Base-by-base conservation (phyloP, 2,888 invertebrate genomes). In the Melieria picta region DNA sequence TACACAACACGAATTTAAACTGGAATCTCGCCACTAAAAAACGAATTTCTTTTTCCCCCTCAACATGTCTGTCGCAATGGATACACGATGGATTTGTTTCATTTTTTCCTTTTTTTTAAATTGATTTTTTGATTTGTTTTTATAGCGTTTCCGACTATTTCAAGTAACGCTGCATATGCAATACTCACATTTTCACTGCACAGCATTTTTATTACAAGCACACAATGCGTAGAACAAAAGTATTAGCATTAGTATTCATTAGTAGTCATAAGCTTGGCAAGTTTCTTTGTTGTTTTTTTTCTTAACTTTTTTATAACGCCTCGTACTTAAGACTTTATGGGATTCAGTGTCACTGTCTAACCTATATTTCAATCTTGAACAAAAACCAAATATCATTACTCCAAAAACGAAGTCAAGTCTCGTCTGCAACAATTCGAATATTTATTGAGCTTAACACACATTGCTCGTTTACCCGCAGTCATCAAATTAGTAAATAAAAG, bases 131-230 rank as follows among this genome's bases (percentile, higher is more conserved):
- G 1, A 2, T 30, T 72, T 65, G 65, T 60, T 56, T 71, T 76
- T 69, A 62, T 72, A 85, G 85, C 80, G 85, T 85, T 68, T 84
- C 85, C 67, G 85, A 85, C 79, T 85, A 85, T 81, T 85, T 85
- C 79, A 85, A 84, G 79, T 85, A 81, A 83, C 66, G 69, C 7
- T 52, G 1, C n/a, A 45, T 52, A 45, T 52, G 43, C 45, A 55
- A 43, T n/a, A 52, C 43, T n/a, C 16, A 13, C 7, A 47, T 62
- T 30, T 30, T 30, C 30, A 30, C 30, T 30, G 30, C 30, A 30
- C 30, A 47, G 30, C 62, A 65, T 11, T 67, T 58, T n/a, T 52
- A 48, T 57, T 45, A 66, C 11, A 9, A n/a, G 45, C 58, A 57
- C 47, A 55, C 42, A 56, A 62, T 48, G 30, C 16, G 3, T 56